phyloP scores from a whole-genome alignment of 2,797 vertebrate genomes.

The Naso thynnoides region DNA sequence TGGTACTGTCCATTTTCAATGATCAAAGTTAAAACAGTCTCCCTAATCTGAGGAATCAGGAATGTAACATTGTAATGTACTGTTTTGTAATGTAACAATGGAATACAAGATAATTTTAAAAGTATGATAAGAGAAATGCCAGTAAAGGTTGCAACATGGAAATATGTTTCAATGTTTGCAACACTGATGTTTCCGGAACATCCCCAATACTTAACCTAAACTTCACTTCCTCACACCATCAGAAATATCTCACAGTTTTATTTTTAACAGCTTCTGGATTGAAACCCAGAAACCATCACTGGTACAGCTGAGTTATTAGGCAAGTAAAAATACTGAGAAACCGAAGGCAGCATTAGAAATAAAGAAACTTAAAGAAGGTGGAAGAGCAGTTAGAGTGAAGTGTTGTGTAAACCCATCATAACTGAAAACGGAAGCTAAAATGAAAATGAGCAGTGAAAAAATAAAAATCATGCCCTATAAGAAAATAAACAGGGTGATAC shows the following conservation, averaged over 20 bases:
- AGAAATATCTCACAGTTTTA: background rate
- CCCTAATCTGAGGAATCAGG: slow-evolving; percentile 83
- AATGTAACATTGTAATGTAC: background rate
- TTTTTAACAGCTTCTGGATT: too few species aligned
- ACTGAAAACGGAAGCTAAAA: too few species aligned
- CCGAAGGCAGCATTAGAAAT: background rate
- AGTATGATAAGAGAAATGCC: background rate
- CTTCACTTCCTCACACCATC: slow-evolving; percentile 9
- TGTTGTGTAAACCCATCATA: too few species aligned
- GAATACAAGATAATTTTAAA: background rate
- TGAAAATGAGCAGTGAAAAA: too few species aligned
- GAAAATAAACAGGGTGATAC: too few species aligned
- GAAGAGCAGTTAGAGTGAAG: background rate
- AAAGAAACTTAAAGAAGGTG: background rate
- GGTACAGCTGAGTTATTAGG: background rate
- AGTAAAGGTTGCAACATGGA: too few species aligned
- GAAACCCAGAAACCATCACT: background rate
- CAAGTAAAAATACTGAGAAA: background rate
- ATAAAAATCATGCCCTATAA: too few species aligned
- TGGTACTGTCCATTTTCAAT: slow-evolving; percentile 84
- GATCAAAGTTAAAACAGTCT: slow-evolving; percentile 86
- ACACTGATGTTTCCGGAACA: background rate
- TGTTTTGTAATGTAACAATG: background rate
- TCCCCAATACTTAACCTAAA: too few species aligned
- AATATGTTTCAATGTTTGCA: background rate